Evolutionary conservation across 2,888 invertebrate species (phyloP).

Genomic region (Allophyes oxyacanthae): DNA sequence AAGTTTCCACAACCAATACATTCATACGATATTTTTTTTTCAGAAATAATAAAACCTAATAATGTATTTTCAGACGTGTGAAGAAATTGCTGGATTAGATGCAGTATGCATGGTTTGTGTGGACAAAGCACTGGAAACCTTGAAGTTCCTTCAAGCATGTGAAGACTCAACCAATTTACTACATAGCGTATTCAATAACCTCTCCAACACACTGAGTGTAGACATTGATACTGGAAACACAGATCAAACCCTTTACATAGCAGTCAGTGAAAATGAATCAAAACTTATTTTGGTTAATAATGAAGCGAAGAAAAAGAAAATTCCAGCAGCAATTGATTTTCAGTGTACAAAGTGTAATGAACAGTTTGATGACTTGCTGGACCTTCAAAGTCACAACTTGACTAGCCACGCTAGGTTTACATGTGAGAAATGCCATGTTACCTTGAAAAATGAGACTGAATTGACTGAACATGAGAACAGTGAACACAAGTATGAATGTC

Average conservation of each 20-base stretch:
- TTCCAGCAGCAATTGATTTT: slow-evolving; percentile 35
- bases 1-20: too few species aligned
- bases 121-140: slow-evolving; percentile 63
- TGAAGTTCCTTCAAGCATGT: slow-evolving; percentile 69
- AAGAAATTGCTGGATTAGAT: slow-evolving; percentile 75
- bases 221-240: slow-evolving; percentile 57
- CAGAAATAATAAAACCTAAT: too few species aligned
- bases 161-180: slow-evolving; percentile 65
- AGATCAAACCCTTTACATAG: slow-evolving; percentile 69
- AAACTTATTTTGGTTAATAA: slow-evolving; percentile 68
- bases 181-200: slow-evolving; percentile 68
- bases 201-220: slow-evolving; percentile 62
- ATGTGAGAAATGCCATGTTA: slow-evolving; percentile 71
- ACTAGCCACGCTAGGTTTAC: slow-evolving; percentile 64
- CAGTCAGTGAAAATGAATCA: slow-evolving; percentile 65
- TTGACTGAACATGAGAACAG: slow-evolving; percentile 62
- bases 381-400: slow-evolving; percentile 69
- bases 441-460: slow-evolving; percentile 58
- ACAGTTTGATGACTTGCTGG: slow-evolving; percentile 57
- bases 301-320: slow-evolving; percentile 35
- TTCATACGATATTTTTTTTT: too few species aligned
- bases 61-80: slow-evolving; percentile 72
- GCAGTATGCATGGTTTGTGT: slow-evolving; percentile 76
- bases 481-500: slow-evolving; percentile 65
- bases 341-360: slow-evolving; percentile 67